Conservation (phyloP, 2,113 vertebrate genomes). For the Phyllopteryx taeniolatus region DNA sequence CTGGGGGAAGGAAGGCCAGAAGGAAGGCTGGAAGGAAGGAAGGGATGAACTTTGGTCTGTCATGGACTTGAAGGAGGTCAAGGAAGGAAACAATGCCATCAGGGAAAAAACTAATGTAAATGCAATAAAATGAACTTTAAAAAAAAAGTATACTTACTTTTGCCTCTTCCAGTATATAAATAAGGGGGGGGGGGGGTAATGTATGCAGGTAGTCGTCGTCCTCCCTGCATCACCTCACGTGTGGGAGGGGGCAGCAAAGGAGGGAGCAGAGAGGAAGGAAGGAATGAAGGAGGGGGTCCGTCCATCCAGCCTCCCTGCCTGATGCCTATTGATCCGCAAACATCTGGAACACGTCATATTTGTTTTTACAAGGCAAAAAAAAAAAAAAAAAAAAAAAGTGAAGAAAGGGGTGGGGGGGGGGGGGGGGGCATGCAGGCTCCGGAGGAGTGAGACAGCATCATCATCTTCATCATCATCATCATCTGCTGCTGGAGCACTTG, state of each 20-base stretch:
- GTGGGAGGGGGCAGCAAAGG: conserved; percentile 20
- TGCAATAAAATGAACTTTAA: not conserved
- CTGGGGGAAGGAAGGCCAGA: no score
- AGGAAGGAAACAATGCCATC: not conserved
- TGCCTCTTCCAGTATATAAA: not conserved
- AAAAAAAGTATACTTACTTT: not conserved
- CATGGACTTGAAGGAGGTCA: no score
- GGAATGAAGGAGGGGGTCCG: conserved; percentile 9
- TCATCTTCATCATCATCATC: conserved; percentile 43
- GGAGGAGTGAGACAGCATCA: conserved; percentile 42
- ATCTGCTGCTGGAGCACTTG: conserved; percentile 52
- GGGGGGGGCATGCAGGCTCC: conserved; percentile 34
- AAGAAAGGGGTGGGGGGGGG: not conserved
- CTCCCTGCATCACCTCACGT: conserved; percentile 1
- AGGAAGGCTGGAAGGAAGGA: not conserved
- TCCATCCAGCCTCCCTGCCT: not conserved
- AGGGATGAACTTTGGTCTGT: no score
- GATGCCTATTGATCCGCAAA: conserved; percentile 58
- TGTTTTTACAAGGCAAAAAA: conserved; percentile 53
- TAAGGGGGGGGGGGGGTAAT: not conserved
- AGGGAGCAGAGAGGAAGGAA: not conserved
- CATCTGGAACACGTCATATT: conserved; percentile 66
- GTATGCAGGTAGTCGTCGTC: conserved; percentile 4
- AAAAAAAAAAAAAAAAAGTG: not conserved
- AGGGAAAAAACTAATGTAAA: not conserved